These are phyloP conservation scores for Lytechinus variegatus DNA, from an alignment of 35 echinoderm and acorn worm species.

Conservation along the genomic window DNA sequence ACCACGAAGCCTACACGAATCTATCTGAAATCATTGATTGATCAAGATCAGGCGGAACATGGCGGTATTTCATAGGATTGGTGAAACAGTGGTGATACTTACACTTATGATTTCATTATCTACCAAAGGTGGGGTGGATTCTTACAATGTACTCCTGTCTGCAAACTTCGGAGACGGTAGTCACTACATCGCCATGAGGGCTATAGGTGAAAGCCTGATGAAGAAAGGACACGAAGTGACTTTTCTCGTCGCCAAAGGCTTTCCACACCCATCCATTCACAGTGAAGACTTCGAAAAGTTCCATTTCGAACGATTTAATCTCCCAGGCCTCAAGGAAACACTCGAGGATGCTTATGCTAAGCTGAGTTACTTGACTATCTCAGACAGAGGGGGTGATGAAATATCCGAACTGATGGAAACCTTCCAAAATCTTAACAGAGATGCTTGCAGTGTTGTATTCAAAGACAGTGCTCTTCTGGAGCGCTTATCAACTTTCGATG, in stretches of 20 bases:
- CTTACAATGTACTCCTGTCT: conserved; percentile 16
- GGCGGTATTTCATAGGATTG: background rate
- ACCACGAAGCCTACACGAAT: too few relatives aligned
- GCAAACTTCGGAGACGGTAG: conserved; percentile 4
- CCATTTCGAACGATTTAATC: background rate
- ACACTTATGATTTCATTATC: background rate
- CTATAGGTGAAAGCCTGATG: background rate
- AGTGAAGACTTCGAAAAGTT: background rate
- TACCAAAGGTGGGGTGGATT: background rate
- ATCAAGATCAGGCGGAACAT: background rate
- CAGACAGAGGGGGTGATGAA: background rate
- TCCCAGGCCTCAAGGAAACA: background rate
- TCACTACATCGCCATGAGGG: background rate
- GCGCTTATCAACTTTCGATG: background rate
- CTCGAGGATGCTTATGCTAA: background rate
- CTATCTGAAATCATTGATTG: too few relatives aligned
- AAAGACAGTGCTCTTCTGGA: background rate
- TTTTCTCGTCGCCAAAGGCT: background rate
- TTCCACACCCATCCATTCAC: background rate
- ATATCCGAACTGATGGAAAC: background rate
- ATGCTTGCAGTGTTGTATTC: background rate
- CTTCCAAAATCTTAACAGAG: background rate
- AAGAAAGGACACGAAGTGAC: conserved; percentile 39
- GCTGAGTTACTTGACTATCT: background rate
- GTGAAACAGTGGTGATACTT: background rate